These are phyloP conservation scores for Apeltes quadracus DNA, from an alignment of 2,113 vertebrate species.

Conservation along the genomic window DNA sequence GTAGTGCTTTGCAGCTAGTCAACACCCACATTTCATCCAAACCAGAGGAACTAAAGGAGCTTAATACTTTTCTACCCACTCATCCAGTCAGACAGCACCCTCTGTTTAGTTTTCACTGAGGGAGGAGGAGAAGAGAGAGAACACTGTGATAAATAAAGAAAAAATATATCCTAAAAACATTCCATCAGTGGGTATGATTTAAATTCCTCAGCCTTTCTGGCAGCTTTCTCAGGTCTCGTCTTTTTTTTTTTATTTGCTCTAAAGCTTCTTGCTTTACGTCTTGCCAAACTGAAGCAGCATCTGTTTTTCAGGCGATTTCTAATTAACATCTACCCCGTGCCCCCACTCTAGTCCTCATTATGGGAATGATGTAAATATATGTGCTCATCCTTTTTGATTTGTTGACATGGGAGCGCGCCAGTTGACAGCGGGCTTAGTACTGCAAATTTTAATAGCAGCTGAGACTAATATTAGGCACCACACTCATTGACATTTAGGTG, in stretches of 20 bases:
- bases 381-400: conserved; percentile 80
- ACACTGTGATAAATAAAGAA: conserved; percentile 66
- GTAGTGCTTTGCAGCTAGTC: conserved; percentile 9
- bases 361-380: conserved; percentile 77
- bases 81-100: conserved; percentile 47
- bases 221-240: conserved; percentile 74
- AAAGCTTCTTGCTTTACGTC: conserved; percentile 75
- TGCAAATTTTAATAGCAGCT: conserved; percentile 69
- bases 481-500: conserved; percentile 77
- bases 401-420: conserved; percentile 75
- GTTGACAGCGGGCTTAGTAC: conserved; percentile 79
- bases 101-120: conserved; percentile 38
- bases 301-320: conserved; percentile 77
- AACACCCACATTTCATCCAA: conserved; percentile 41
- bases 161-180: conserved; percentile 68
- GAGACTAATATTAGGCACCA: conserved; percentile 65
- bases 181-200: conserved; percentile 78
- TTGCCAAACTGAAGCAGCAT: conserved; percentile 79
- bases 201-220: conserved; percentile 76
- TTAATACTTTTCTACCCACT: conserved; percentile 54
- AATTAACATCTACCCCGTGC: conserved; percentile 70
- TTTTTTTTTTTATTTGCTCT: conserved; percentile 61
- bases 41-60: conserved; percentile 34
- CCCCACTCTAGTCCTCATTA: conserved; percentile 55
- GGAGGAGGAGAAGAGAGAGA: conserved; percentile 20